These are phyloP conservation scores for Acinonyx jubatus DNA, from an alignment of 2,113 vertebrate genomes.

Conservation along the genomic window DNA sequence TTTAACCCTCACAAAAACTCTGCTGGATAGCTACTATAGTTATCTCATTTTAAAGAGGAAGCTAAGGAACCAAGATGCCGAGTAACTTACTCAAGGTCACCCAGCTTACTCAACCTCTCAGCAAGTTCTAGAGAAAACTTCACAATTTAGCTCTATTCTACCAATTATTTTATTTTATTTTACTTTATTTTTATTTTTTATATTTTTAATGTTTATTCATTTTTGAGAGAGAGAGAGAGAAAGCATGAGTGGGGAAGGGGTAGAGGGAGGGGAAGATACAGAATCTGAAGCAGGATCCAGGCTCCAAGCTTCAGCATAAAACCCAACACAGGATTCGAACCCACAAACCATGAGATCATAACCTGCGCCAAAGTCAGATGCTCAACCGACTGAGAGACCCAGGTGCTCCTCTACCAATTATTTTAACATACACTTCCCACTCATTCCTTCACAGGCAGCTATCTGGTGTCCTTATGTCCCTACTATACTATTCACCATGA, in stretches of 20 bases:
- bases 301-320: no score
- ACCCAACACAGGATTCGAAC: no score
- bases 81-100: not conserved
- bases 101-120: not conserved
- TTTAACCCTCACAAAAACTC: not conserved
- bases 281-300: no score
- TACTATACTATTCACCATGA: not conserved
- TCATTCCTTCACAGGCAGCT: not conserved
- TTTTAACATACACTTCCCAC: not conserved
- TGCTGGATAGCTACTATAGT: not conserved
- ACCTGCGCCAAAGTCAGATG: no score
- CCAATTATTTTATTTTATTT: not conserved
- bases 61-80: not conserved
- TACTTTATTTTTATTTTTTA: no score
- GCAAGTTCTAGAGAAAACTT: not conserved
- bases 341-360: no score
- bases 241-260: no score
- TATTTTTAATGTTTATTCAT: no score
- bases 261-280: no score
- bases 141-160: not conserved
- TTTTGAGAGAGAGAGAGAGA: no score
- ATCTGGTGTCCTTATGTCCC: not conserved
- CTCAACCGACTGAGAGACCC: no score
- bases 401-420: not conserved
- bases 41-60: slow-evolving; percentile 39